Base-by-base conservation (phyloP, 2,888 invertebrate species). In the Stramonita haemastoma region DNA sequence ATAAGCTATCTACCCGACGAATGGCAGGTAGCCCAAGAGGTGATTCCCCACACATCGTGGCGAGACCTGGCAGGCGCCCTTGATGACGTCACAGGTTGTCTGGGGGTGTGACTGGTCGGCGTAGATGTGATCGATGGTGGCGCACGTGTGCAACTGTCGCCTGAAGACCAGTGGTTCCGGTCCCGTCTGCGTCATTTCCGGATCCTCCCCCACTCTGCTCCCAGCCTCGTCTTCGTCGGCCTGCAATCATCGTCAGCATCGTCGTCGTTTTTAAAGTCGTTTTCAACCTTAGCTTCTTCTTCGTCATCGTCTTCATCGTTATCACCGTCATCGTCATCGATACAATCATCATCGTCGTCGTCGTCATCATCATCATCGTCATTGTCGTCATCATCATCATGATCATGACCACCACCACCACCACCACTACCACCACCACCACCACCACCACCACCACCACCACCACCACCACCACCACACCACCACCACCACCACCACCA, bases 41-140 rank as follows among this genome's bases (percentile, higher is more conserved):
- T 83, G 81, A 4, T 26, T 8, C 1, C 81, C 81, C 36, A 83
- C 46, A 36, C 81, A 83, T 83, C 36, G 2, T 22, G 81, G 46
- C 0, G 81, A 83, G 36, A 22, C 4, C 19, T 26, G 81, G 81
- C 81, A 83, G 46, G 36, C 46, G 19, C 26, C 36, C 81, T 46
- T 83, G 46, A 83, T 83, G 81, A 83, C 81, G 81, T 46, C 81
- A 83, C 81, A 46, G 81, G 81, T 46, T 83, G 81, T 83, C 26
- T 36, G 19, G 26, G 81, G 81, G n/a, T 83, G 36, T 26, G 81
- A 83, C 46, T 83, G 81, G 81, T 83, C 81, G 22, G 81, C 22
- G 81, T 83, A 83, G 46, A 83, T 46, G 26, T 83, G 36, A 22
- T 83, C 81, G 46, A 83, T 29, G 15, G 81, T 83, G 29, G 36